Evolutionary conservation across 2,113 vertebrate genomes (phyloP).

Genomic region (Mustelus asterias): DNA sequence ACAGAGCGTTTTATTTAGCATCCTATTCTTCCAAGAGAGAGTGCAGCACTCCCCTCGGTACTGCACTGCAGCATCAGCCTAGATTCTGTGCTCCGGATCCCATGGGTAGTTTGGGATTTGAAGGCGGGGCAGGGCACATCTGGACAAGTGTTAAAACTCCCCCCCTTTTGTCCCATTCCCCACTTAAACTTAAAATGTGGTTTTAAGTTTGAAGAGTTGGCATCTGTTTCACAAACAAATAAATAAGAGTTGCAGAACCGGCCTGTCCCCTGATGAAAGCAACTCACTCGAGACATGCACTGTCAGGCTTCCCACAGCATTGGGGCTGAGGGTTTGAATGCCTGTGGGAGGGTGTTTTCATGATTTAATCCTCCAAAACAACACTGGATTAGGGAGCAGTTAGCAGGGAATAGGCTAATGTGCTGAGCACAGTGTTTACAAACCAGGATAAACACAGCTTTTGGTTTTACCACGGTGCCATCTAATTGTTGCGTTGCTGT

Average conservation of each 20-base stretch:
- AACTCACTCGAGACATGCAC: background rate
- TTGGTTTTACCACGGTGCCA: background rate
- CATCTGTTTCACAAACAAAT: background rate
- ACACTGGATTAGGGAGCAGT: constrained; percentile 27
- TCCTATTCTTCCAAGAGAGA: background rate
- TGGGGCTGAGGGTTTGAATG: background rate
- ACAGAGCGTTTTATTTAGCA: background rate
- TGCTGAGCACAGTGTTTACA: constrained; percentile 14
- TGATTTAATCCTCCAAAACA: constrained; percentile 27
- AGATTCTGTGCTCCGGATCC: background rate
- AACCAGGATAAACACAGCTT: constrained; percentile 19
- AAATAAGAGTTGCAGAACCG: background rate
- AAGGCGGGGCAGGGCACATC: background rate
- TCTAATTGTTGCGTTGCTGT: background rate
- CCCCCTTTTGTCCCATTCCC: background rate
- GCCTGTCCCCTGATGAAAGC: background rate
- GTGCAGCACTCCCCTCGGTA: background rate
- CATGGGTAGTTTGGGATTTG: too few species aligned
- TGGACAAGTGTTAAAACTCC: background rate
- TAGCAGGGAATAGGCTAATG: background rate
- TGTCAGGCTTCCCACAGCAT: background rate
- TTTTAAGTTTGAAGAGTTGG: too few species aligned
- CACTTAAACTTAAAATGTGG: background rate
- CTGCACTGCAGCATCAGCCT: background rate
- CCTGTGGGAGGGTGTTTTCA: background rate